Conservation (phyloP, 2,113 vertebrate genomes). For the Regulus satrapa region DNA sequence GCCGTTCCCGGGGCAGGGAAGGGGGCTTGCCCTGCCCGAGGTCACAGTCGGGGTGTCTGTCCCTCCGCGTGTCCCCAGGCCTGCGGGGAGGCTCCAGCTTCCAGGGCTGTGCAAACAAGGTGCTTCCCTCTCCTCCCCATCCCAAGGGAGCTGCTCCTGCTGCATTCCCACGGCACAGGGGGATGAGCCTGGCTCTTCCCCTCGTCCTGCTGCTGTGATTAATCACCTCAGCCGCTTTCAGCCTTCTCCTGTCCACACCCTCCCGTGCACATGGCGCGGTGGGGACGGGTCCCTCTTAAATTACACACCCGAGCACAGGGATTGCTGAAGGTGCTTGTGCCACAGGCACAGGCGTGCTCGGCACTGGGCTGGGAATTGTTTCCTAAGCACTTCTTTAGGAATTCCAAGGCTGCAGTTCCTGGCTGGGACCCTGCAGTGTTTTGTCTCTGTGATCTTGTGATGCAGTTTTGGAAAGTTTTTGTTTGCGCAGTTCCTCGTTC, state of each 20-base stretch:
- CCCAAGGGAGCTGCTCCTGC: background rate
- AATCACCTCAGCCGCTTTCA: background rate
- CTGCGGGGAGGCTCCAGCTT: background rate
- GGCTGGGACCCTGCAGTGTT: background rate
- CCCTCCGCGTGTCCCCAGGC: accelerated
- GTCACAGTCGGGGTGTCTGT: background rate
- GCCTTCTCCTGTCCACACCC: background rate
- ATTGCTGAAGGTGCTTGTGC: background rate
- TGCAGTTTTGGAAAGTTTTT: background rate
- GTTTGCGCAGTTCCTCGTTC: background rate
- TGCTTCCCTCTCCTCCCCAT: background rate
- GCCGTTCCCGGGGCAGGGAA: background rate
- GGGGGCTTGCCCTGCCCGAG: accelerated
- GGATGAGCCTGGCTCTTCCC: background rate
- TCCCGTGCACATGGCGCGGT: background rate
- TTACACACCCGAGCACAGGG: background rate
- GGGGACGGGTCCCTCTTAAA: background rate
- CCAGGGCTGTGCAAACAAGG: background rate
- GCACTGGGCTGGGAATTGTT: background rate
- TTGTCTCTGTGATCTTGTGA: background rate
- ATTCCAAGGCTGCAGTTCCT: background rate
- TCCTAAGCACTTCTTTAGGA: background rate
- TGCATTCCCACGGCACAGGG: accelerated
- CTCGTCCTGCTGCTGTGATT: background rate
- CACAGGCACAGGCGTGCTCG: background rate